Evolutionary conservation across 2,113 vertebrate genomes (phyloP), one percentile per base, ranked within the genome.

Genomic region (Gobio gobio): DNA sequence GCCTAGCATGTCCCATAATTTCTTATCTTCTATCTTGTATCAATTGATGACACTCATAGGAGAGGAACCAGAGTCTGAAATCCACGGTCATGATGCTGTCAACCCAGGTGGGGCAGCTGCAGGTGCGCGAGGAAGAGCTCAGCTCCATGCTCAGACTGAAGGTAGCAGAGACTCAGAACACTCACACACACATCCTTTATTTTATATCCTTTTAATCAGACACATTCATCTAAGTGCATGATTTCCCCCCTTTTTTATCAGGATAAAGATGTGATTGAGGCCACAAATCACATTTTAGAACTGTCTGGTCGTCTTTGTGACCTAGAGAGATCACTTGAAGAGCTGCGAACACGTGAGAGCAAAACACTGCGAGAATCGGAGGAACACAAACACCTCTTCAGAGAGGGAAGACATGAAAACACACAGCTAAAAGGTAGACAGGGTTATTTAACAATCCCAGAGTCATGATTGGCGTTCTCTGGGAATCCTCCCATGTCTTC

Each of bases 51-150:
- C 54, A 56, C 54, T 56, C 18, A 56, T 72, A 98, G 97, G 95
- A 96, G 85, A 95, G 93, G 91, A 98, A 96, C 63, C 92, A 92
- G 87, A 95, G 90, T 85, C 94, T 98, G 61, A 96, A 92, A 91
- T 94, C 92, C 86, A 96, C 94, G 0, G 58, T 97, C 77, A 88
- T 93, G 89, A 92, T 95, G 29, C 93, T 97, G 72, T 97, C 97
- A 73, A 90, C 94, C 66, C 96, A 95, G 78, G 91, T 95, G 51
- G 96, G 96, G 61, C 96, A 95, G 49, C 89, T 97, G 83, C 95
- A 97, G 88, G 97, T 94, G 0, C 95, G 95, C n/a, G 97, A 98
- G 70, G 96, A 97, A 90, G 95, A 97, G 54, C 95, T 97, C 33
- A 93, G 95, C 14, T 94, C 95, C 0, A 94, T 95, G 94, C 95